Evolutionary conservation across 2,888 invertebrate species (phyloP).

Genomic region (Harmothoe impar): DNA sequence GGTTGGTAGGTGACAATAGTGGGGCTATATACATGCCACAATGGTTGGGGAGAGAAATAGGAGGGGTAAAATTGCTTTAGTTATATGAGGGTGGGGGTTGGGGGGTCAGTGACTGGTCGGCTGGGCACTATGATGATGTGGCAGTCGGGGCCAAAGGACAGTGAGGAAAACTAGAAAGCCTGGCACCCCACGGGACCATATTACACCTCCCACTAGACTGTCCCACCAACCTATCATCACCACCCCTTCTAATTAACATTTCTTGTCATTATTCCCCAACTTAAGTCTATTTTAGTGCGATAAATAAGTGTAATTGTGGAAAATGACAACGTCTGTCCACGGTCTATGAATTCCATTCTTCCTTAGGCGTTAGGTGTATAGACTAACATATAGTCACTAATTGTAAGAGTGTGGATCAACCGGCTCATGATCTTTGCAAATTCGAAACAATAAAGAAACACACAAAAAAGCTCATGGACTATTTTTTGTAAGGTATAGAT

Average conservation of each 20-base stretch:
- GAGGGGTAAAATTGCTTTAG: neutral
- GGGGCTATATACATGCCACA: constrained; percentile 38
- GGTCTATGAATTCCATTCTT: too few species aligned
- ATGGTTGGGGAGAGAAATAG: neutral
- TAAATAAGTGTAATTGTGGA: neutral
- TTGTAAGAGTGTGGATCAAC: too few species aligned
- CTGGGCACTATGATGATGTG: neutral
- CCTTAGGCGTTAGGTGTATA: too few species aligned
- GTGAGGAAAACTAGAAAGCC: too few species aligned
- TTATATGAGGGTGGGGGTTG: neutral
- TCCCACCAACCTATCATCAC: neutral
- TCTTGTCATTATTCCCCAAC: neutral
- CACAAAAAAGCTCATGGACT: too few species aligned
- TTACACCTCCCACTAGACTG: neutral
- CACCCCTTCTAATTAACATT: constrained; percentile 9
- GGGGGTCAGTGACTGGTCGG: neutral
- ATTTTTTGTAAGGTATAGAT: too few species aligned
- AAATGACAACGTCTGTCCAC: neutral
- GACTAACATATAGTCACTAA: too few species aligned
- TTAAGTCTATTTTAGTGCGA: neutral
- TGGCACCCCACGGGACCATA: neutral
- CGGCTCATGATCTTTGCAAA: too few species aligned
- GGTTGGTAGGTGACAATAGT: neutral
- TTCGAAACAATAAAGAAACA: too few species aligned
- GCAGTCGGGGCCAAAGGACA: neutral